Evolutionary conservation across 2,888 invertebrate species (phyloP).

Genomic region (Drosophila anceps): DNA sequence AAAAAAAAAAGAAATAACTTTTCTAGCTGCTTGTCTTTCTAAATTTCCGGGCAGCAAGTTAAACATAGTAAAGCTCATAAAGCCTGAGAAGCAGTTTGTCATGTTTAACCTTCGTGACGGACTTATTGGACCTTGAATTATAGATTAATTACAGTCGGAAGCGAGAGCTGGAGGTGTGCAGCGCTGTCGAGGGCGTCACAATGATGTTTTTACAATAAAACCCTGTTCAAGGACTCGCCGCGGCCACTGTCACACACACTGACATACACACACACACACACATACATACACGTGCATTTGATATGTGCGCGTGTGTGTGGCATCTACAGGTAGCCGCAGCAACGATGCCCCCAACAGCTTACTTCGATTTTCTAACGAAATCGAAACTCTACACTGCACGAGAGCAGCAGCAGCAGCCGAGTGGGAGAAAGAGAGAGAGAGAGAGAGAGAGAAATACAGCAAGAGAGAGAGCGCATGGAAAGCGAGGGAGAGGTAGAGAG

Average conservation of each 20-base stretch:
- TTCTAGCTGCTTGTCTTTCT: slow-evolving; percentile 27
- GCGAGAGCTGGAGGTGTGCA: slow-evolving; percentile 22
- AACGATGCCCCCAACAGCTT: slow-evolving; percentile 47
- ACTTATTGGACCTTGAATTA: slow-evolving; percentile 75
- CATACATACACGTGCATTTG: slow-evolving; percentile 5
- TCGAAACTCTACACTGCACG: slow-evolving; percentile 69
- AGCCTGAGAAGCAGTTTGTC: slow-evolving; percentile 43
- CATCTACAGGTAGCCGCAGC: slow-evolving; percentile 83
- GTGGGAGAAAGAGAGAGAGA: slow-evolving; percentile 3
- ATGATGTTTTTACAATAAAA: slow-evolving; percentile 62
- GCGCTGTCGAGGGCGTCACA: slow-evolving; percentile 28
- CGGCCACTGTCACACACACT: slow-evolving; percentile 25
- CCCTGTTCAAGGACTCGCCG: slow-evolving; percentile 69
- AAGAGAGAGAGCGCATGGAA: not conserved
- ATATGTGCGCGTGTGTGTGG: slow-evolving; percentile 42
- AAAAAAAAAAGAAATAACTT: not conserved
- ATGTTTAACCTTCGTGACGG: slow-evolving; percentile 72
- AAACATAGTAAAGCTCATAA: slow-evolving; percentile 23
- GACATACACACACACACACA: not conserved
- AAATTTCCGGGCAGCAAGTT: slow-evolving; percentile 13
- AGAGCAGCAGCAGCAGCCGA: slow-evolving; percentile 14
- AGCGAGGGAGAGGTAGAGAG: slow-evolving; percentile 3
- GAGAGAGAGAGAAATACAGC: not conserved
- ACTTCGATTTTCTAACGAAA: slow-evolving; percentile 78
- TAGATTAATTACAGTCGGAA: slow-evolving; percentile 77